phyloP scores from a whole-genome alignment of 2,888 invertebrate species.

The Lasioglossum leucozonium region DNA sequence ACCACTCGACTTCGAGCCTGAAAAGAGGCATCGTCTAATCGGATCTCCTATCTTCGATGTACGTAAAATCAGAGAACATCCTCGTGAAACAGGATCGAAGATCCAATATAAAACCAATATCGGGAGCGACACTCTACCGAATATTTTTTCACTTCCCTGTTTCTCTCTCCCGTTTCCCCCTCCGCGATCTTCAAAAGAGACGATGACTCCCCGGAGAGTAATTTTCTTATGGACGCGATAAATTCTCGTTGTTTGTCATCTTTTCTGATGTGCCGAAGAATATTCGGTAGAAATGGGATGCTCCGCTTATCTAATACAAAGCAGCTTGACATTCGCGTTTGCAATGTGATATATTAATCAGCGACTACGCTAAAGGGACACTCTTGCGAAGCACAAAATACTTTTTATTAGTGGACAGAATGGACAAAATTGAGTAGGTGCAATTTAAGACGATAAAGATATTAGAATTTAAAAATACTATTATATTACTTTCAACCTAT shows the following conservation, averaged over 20 bases:
- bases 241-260: conserved; percentile 8
- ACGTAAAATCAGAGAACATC: conserved; percentile 38
- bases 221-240: conserved; percentile 33
- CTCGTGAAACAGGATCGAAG: conserved; percentile 60
- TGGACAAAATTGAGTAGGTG: no score
- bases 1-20: neutral
- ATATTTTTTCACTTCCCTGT: conserved; percentile 31
- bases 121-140: conserved; percentile 70
- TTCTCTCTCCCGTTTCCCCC: neutral
- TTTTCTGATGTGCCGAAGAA: neutral
- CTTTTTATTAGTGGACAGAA: no score
- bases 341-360: neutral
- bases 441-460: no score
- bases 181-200: neutral
- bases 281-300: neutral
- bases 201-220: conserved; percentile 10
- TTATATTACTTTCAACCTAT: no score
- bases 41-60: neutral
- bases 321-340: neutral
- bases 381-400: neutral
- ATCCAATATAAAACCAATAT: conserved; percentile 79
- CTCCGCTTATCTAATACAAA: neutral
- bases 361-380: neutral
- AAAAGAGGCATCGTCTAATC: conserved; percentile 50
- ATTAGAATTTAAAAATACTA: no score